Base-by-base conservation (phyloP, 2,113 vertebrate genomes). In the Ifrita kowaldi region DNA sequence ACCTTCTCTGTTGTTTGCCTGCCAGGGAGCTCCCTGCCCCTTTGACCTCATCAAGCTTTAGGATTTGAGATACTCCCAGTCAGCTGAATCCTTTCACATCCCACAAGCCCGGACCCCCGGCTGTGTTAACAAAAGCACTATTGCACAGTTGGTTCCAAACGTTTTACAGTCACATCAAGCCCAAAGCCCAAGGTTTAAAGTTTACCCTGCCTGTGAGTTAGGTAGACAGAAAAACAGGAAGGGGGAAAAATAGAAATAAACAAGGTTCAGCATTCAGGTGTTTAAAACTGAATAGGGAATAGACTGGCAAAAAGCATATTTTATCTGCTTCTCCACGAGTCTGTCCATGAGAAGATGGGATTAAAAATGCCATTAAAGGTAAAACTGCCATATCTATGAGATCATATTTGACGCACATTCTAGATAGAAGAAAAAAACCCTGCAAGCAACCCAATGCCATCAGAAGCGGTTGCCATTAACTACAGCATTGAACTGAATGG, bases 1-100 rank as follows among this genome's bases (percentile, higher is more conserved):
- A 27, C 7, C 49, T 73, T 30, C 33, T 30, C 49, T 60, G 41
- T 23, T 64, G 33, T 93, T 86, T 75, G 22, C 39, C 88, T 81
- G 77, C 33, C 47, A 8, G 4, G 12, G 41, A 63, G 28, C 62
- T 92, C 32, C 64, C 87, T 87, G 74, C 39, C 70, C 69, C 74
- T 67, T 70, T 91, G 74, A 67, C 65, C 74, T 63, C 42, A 15
- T 3, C 56, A 23, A 11, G 93, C 93, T 84, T 67, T 63, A 26
- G 85, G 69, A 87, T 87, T 81, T 74, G 74, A 67, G 90, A 46
- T 47, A 10, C 78, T 50, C 74, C 13, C 19, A 50, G 60, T 91
- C 94, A 96, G 90, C 88, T 92, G 70, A 95, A 88, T 93, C 57
- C 75, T 93, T 95, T 88, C 82, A 88, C 35, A 19, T 68, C 62